phyloP scores from a whole-genome alignment of 2,113 vertebrate genomes.

The Daphoenositta chrysoptera region DNA sequence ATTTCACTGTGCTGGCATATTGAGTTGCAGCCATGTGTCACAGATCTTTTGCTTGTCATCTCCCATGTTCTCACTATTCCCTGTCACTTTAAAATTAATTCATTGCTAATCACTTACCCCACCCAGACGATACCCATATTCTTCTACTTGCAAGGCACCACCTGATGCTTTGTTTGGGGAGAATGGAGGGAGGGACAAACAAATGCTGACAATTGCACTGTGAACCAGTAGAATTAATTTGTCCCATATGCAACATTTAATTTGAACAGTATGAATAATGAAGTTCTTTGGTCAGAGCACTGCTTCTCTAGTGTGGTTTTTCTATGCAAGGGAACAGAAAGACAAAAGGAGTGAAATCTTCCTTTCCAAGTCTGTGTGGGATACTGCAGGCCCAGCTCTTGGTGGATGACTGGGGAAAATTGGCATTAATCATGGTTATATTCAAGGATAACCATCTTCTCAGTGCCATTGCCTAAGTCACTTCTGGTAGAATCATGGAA shows the following conservation, averaged over 20 bases:
- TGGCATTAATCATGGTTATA: not conserved
- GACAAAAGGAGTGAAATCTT: not conserved
- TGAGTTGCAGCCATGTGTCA: constrained; percentile 57
- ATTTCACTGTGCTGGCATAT: constrained; percentile 29
- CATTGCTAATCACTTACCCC: constrained; percentile 45
- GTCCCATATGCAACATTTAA: not conserved
- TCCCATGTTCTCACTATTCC: constrained; percentile 17
- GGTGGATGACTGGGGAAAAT: not conserved
- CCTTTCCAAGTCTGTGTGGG: not conserved
- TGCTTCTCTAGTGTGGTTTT: not conserved
- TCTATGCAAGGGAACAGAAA: not conserved
- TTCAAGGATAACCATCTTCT: not conserved
- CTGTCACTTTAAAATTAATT: constrained; percentile 23
- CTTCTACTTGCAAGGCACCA: not conserved
- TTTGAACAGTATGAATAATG: not conserved
- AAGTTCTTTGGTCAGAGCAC: not conserved
- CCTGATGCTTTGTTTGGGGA: not conserved
- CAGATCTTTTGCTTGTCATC: constrained; percentile 51
- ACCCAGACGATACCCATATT: not conserved
- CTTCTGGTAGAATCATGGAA: not conserved
- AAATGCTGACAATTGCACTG: not conserved
- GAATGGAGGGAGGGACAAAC: not conserved
- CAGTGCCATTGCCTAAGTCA: not conserved
- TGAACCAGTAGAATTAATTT: not conserved
- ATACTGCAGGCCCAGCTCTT: not conserved